phyloP scores from a whole-genome alignment of 2,113 vertebrate genomes.

The Cyphomyrus plagiostoma region DNA sequence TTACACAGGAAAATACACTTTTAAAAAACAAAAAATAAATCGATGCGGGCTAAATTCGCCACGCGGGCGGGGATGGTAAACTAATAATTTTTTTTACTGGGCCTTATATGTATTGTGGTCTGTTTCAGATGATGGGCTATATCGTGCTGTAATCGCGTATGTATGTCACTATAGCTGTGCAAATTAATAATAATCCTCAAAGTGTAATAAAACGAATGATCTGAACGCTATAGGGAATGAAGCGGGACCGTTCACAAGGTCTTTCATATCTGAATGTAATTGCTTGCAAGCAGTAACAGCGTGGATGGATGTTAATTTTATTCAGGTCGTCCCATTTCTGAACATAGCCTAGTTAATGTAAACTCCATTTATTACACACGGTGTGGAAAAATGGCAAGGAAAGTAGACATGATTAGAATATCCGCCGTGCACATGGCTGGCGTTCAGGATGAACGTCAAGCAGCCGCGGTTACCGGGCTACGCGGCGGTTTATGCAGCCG shows the following conservation, averaged over 20 bases:
- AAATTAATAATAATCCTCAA: neutral
- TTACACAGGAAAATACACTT: too few relatives aligned
- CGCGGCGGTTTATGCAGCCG: neutral
- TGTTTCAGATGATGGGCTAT: neutral
- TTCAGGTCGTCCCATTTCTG: slow-evolving; percentile 4
- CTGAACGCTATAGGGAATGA: neutral
- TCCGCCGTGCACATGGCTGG: neutral
- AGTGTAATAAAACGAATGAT: neutral
- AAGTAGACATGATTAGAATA: neutral
- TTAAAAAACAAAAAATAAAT: too few relatives aligned
- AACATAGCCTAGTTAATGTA: slow-evolving; percentile 10
- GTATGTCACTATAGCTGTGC: neutral
- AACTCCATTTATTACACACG: neutral
- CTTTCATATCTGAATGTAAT: slow-evolving; percentile 8
- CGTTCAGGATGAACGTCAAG: neutral
- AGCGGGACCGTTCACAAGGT: neutral
- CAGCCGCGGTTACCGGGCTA: neutral
- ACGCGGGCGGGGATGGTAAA: too few relatives aligned
- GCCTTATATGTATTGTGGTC: neutral
- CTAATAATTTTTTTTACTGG: too few relatives aligned
- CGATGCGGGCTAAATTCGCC: too few relatives aligned
- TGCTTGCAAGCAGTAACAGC: neutral
- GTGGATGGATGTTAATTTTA: slow-evolving; percentile 5
- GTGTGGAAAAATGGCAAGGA: neutral
- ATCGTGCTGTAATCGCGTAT: neutral